Base-by-base conservation (phyloP, 2,888 invertebrate genomes). In the Drosophila prolongata region DNA sequence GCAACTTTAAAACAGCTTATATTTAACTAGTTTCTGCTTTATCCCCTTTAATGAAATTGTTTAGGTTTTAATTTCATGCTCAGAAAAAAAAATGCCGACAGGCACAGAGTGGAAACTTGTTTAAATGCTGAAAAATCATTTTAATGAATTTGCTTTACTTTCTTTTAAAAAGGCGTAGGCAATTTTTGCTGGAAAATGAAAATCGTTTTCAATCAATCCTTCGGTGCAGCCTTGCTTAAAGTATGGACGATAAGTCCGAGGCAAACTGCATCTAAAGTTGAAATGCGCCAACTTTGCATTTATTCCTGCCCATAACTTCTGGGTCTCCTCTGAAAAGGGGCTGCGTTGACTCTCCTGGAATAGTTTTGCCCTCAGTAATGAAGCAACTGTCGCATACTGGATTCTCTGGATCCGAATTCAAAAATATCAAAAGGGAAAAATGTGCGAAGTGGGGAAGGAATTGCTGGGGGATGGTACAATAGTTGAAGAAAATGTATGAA, bases 271-370 rank as follows among this genome's bases (percentile, higher is more conserved):
- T 35, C 71, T 60, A 61, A 72, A 67, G 64, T 71, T 71, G 52
- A 77, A 62, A 64, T 70, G 59, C 64, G 66, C 75, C 47, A 67
- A 65, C 53, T 53, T 53, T 65, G 62, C 66, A 54, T 46, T 71
- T 75, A 80, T 79, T 59, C 72, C 44, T 54, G 68, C 30, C 53
- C 79, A 86, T 79, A 87, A 81, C 78, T 86, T 79, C 49, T 49
- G 40, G 40, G 46, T 9, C 27, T 14, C 11, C 40, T 10, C 19
- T 46, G 46, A 6, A 11, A 16, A 3, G 34, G 27, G 10, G 34
- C 16, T 49, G 47, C 16, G 16, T 16, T 34, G 49, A 11, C 47
- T 49, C 13, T 38, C 16, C 46, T 42, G 43, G 11, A 70, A 62
- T 70, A 55, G 71, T 57, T 47, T 62, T 42, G 35, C 54, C 47